A percentile compares a stretch with the other conserved stretches of the same genome.
Conservation (phyloP, 1,140 invertebrate genomes). For the Gerris buenoi region DNA sequence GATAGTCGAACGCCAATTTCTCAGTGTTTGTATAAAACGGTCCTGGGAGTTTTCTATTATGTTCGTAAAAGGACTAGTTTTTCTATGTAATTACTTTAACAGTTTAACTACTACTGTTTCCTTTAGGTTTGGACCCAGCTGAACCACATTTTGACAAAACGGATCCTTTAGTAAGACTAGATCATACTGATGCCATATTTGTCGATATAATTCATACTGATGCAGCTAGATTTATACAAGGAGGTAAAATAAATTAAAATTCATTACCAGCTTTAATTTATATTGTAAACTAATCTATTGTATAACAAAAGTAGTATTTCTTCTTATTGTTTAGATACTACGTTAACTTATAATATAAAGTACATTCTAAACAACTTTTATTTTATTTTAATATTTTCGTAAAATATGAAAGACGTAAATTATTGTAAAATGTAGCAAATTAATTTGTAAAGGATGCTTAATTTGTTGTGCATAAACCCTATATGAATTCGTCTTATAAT, state of each 20-base stretch:
- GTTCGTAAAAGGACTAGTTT: neutral
- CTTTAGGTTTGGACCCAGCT: constrained; percentile 73
- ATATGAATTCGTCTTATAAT: neutral
- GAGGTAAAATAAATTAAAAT: too few species aligned
- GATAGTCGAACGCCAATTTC: constrained; percentile 4
- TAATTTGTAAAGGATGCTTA: too few species aligned
- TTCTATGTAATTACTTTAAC: neutral
- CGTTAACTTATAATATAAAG: too few species aligned
- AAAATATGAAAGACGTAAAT: too few species aligned
- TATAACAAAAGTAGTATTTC: too few species aligned
- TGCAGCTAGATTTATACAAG: constrained; percentile 59
- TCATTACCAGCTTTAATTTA: too few species aligned
- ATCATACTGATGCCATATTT: constrained; percentile 66
- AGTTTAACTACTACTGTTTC: too few species aligned
- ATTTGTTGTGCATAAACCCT: too few species aligned
- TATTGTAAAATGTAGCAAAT: constrained; percentile 1
- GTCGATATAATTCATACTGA: constrained; percentile 84
- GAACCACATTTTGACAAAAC: constrained; percentile 80
- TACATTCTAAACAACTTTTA: too few species aligned
- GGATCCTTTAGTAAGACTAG: constrained; percentile 61
- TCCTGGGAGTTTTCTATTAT: neutral
- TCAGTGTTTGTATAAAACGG: neutral
- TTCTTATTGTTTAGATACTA: too few species aligned
- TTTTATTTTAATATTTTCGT: too few species aligned
- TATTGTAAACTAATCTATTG: too few species aligned